Conservation (phyloP, 64 coral and sea anemone species). For the Actinia tenebrosa region DNA sequence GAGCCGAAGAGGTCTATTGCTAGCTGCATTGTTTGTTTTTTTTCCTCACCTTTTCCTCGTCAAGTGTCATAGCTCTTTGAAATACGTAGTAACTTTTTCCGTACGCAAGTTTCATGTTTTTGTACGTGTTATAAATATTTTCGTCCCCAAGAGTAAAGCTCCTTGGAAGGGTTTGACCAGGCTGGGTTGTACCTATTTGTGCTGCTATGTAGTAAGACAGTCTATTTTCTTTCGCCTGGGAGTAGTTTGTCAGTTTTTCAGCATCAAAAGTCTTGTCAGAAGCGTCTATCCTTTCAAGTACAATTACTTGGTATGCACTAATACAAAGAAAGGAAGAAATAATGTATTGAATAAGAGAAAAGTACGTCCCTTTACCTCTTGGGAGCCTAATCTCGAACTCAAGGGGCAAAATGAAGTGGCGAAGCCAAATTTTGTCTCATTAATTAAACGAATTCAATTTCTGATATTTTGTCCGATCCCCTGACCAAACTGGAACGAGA, state of each 20-base stretch:
- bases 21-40: not conserved
- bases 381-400: too few species aligned
- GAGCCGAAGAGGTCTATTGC: not conserved
- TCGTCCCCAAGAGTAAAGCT: not conserved
- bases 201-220: not conserved
- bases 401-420: too few species aligned
- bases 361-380: too few species aligned
- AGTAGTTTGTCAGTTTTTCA: not conserved
- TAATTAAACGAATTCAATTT: too few species aligned
- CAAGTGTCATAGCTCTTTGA: not conserved
- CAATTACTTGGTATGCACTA: not conserved
- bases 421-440: too few species aligned
- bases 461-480: too few species aligned
- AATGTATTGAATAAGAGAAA: too few species aligned
- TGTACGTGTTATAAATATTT: not conserved
- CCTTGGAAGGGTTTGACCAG: not conserved
- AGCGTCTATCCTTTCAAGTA: not conserved
- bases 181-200: not conserved
- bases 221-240: not conserved
- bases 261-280: not conserved
- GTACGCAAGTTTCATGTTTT: not conserved
- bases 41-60: not conserved
- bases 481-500: too few species aligned
- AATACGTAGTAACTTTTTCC: not conserved
- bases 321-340: not conserved